phyloP scores from a whole-genome alignment of 2,113 vertebrate genomes.

The Poeciliopsis occidentalis region DNA sequence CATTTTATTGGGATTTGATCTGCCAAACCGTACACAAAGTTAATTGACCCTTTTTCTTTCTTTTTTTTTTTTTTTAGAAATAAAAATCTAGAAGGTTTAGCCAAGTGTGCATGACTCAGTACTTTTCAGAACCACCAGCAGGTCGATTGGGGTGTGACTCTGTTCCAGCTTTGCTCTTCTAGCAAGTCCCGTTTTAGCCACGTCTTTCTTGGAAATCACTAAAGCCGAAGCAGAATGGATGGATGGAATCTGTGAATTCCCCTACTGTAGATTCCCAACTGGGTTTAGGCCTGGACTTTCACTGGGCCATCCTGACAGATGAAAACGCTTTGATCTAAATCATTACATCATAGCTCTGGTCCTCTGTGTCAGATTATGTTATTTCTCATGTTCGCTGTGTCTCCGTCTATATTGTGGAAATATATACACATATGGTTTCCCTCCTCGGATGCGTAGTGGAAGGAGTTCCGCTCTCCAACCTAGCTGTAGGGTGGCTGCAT shows the following conservation, averaged over 20 bases:
- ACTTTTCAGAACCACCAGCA: too few species aligned
- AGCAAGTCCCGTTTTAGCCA: neutral
- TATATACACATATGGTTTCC: neutral
- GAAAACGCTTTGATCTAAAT: neutral
- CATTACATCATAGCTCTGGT: neutral
- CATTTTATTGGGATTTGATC: too few species aligned
- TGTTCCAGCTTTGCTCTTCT: neutral
- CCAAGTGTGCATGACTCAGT: too few species aligned
- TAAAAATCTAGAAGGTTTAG: too few species aligned
- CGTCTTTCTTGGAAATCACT: neutral
- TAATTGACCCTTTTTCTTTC: too few species aligned
- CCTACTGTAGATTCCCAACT: neutral
- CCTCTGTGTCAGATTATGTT: neutral
- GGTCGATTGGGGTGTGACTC: neutral
- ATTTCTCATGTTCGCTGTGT: neutral
- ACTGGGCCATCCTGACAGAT: neutral
- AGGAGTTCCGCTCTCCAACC: neutral
- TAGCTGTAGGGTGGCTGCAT: neutral
- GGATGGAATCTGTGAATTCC: neutral
- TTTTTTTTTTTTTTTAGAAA: too few species aligned
- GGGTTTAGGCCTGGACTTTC: neutral
- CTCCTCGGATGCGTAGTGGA: neutral
- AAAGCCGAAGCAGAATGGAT: neutral
- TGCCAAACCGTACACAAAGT: too few species aligned
- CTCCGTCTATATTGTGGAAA: neutral